Evolutionary conservation across 2,113 vertebrate species (phyloP).

Genomic region (Crypturellus undulatus): DNA sequence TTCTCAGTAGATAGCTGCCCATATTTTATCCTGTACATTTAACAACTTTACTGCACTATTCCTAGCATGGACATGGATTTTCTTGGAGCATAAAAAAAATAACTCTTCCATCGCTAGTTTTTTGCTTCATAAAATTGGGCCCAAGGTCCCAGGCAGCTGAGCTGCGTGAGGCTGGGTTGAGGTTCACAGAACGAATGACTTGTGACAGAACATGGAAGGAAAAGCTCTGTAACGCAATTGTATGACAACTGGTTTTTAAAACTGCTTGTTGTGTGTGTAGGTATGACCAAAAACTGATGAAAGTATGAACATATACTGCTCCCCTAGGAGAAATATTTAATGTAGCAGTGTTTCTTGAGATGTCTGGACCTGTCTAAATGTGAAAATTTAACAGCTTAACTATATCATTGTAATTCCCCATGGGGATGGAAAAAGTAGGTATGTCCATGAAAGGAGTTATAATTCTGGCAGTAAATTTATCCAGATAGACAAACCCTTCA

Average conservation of each 20-base stretch:
- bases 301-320: conserved; percentile 1
- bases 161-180: background rate
- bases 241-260: background rate
- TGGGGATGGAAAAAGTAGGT: conserved; percentile 32
- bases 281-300: conserved; percentile 15
- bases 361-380: conserved; percentile 43
- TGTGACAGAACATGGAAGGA: background rate
- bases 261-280: background rate
- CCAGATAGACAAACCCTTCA: conserved; percentile 7
- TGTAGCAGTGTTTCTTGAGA: conserved; percentile 28
- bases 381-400: conserved; percentile 42
- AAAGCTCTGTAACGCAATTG: background rate
- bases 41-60: background rate
- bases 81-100: background rate
- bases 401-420: background rate
- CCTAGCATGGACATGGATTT: background rate
- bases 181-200: background rate
- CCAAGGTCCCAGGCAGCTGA: background rate
- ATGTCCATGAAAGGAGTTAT: background rate
- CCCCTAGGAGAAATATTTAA: conserved; percentile 30
- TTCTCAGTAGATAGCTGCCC: background rate
- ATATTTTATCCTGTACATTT: background rate
- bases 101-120: background rate
- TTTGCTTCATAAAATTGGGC: background rate
- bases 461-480: conserved; percentile 54